Evolutionary conservation across 2,797 vertebrate genomes (phyloP), one percentile per base, ranked within the genome.

Genomic region (Margarornis squamiger): DNA sequence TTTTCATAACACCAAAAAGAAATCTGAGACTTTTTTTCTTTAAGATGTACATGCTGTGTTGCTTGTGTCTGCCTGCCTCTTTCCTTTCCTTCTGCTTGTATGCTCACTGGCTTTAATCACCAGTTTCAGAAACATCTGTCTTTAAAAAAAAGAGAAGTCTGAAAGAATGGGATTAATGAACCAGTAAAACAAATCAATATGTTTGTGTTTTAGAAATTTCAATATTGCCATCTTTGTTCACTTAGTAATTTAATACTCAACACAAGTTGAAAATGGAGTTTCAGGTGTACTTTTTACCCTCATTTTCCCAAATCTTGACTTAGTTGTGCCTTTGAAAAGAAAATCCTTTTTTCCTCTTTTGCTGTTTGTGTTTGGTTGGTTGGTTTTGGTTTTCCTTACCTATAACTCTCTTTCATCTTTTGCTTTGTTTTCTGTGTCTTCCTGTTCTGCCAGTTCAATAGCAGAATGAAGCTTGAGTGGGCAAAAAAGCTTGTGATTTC

Each of bases 21-120:
- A 76, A 29, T 41, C 43, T 51, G 68, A 58, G 59, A 29, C 70
- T 14, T 32, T 57, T 57, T 83, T 83, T 29, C 71, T 66, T 49
- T 22, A 59, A 61, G 45, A 10, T 21, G 2, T 26, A 22, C 0
- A 0, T 0, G 17, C 15, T 81, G 18, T 29, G 15, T 54, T 86
- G 30, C n/a, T 6, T 1, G 16, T 62, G 36, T 59, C 57, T 3
- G 3, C 45, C 55, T 84, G 10, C n/a, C 14, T 2, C 68, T 94
- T 88, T 43, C 41, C 29, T 6, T 65, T 95, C 34, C 45, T 72
- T 38, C 51, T 87, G 45, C 29, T 74, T 51, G 6, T 7, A 43
- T 24, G 46, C 38, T 72, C 17, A 8, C 26, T 92, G 67, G 3
- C 72, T 91, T 76, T 36, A 16, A 38, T 34, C 23, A 41, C 20